Evolutionary conservation across 2,113 vertebrate genomes (phyloP), one percentile per base, ranked within the genome.

Genomic region (Carassius auratus): DNA sequence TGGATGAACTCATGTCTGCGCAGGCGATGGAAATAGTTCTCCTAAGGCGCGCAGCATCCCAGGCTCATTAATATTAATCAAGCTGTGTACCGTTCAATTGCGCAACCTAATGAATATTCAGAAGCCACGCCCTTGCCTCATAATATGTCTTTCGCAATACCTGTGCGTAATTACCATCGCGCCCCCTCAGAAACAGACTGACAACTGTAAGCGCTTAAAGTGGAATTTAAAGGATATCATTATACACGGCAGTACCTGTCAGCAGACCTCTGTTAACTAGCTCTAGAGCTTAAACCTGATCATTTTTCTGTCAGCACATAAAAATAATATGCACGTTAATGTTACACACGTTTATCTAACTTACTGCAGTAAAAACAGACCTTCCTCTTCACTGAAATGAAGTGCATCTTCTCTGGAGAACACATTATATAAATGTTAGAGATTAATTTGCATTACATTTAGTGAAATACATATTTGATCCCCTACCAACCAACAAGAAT

Each of bases 201-300:
- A 55, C 74, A 82, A 38, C 62, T 23, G n/a, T 38, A 76, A 83
- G 71, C 61, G 52, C 81, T 84, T 83, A 50, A 76, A 77, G 78
- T 66, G 23, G 79, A 77, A 66, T 88, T 87, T 89, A 89, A 85
- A 76, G 86, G 71, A 88, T 88, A 69, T 87, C 61, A 83, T 84
- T 87, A 86, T 52, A 61, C 59, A 76, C 33, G n/a, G 23, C 64
- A 12, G 69, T 83, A 80, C 76, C 82, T 81, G 76, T 59, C 48
- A n/a, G 9, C 17, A 57, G 62, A 85, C 75, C 55, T 62, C 14
- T 19, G 64, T 42, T 68, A 83, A 74, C 59, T 26, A 76, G 33
- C 23, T 33, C 33, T 3, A 52, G 59, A 71, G 36, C 52, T 68
- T 62, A 26, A 62, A 85, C 64, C 81, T 76, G 10, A 69, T 38